Conservation (phyloP, 1,140 invertebrate species). For the Saccostrea echinata region DNA sequence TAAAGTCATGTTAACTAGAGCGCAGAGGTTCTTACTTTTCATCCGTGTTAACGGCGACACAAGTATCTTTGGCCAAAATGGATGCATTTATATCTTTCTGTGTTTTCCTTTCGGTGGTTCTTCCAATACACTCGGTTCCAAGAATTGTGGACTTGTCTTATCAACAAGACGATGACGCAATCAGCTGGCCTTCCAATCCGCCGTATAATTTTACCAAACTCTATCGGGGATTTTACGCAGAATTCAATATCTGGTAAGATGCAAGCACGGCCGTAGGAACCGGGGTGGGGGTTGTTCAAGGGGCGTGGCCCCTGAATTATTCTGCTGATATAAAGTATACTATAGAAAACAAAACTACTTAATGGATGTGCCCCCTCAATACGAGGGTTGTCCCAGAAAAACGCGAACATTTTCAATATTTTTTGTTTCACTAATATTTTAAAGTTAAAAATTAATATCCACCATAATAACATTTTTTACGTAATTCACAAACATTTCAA, state of each 20-base stretch:
- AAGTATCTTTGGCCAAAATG: not conserved
- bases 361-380: too few species aligned
- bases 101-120: not conserved
- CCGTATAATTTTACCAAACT: conserved; percentile 29
- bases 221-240: not conserved
- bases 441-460: too few species aligned
- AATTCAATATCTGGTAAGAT: not conserved
- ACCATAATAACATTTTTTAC: too few species aligned
- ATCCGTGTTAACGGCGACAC: not conserved
- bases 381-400: too few species aligned
- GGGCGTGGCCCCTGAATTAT: too few species aligned
- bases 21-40: not conserved
- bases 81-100: not conserved
- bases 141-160: not conserved
- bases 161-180: not conserved
- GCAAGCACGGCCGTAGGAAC: too few species aligned
- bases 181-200: not conserved
- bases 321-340: not conserved
- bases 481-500: too few species aligned
- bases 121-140: not conserved
- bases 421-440: too few species aligned
- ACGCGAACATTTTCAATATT: too few species aligned
- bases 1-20: too few species aligned
- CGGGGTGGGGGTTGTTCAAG: not conserved
- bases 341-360: too few species aligned